phyloP scores from a whole-genome alignment of 2,113 vertebrate genomes.

The Talpa occidentalis region DNA sequence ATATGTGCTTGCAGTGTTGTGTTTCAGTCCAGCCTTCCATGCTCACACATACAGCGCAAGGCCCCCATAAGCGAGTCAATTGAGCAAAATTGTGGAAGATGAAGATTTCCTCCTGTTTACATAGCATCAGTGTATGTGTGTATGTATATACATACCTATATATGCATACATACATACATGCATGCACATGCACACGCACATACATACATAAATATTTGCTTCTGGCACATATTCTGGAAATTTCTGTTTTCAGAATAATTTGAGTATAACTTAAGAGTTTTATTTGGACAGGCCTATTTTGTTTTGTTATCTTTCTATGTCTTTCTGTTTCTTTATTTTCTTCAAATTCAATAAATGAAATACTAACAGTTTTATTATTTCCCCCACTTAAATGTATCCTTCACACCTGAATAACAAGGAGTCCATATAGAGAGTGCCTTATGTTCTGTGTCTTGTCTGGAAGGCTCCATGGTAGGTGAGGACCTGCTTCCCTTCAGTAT shows the following conservation, averaged over 20 bases:
- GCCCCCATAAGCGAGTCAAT: background rate
- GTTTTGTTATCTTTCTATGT: too few relatives aligned
- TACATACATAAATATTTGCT: background rate
- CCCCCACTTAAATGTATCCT: background rate
- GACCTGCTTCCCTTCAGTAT: too few relatives aligned
- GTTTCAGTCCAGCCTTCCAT: too few relatives aligned
- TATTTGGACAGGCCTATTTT: background rate
- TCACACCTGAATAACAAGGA: background rate
- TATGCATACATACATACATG: background rate
- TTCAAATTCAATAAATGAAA: background rate
- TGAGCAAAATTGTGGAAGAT: too few relatives aligned
- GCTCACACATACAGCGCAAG: rapidly evolving
- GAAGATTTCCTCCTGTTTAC: background rate
- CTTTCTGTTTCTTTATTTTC: background rate
- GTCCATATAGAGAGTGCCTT: rapidly evolving
- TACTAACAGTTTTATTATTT: rapidly evolving
- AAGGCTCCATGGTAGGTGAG: background rate
- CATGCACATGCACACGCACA: too few relatives aligned
- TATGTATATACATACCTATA: background rate
- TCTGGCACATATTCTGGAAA: background rate
- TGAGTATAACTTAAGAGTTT: background rate
- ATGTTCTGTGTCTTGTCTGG: rapidly evolving
- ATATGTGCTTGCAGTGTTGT: background rate
- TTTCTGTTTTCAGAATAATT: background rate
- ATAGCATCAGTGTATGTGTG: too few relatives aligned